Evolutionary conservation across 2,888 invertebrate species (phyloP), one percentile per base, ranked within the genome.

Genomic region (Petrophora chlorosata): DNA sequence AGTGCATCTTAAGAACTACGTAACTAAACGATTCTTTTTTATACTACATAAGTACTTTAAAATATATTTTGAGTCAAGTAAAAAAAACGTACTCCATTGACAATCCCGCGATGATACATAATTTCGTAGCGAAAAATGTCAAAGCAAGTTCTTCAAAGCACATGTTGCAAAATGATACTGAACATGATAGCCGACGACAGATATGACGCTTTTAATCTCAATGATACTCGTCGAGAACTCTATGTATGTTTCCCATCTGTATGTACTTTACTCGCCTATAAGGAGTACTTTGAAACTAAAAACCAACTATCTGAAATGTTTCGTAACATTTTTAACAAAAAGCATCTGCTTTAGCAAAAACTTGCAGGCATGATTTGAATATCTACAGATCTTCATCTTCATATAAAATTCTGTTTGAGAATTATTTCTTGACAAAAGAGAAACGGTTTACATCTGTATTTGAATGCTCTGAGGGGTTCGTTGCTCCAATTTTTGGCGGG

Each of bases 401-500:
- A n/a, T 38, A 9, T 14, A 5, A 14, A 5, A 14, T 33, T 12
- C 5, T 4, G 12, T 45, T 10, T 14, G 12, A 7, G 5, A 34
- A 40, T 33, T 40, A 36, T 30, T 22, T 23, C 39, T 46, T 51
- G 38, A 50, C 47, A 56, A 55, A 46, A 57, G 60, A 59, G 52
- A 56, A 62, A 61, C 62, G 52, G 59, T 59, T 43, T 38, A 41
- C 55, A 48, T 45, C 32, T 48, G 15, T 38, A 25, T 65, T 61
- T 68, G 65, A 70, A 76, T 73, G 76, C 71, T 76, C 64, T 62
- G 72, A 57, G 61, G 77, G 76, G 77, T 70, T 33, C 26, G 25
- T 19, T 26, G 63, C 61, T 68, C 65, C 71, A 78, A 78, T 79
- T 83, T 82, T 78, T 59, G 67, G 59, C 65, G 61, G 77, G 82